phyloP scores from a whole-genome alignment of 1,140 invertebrate species.

The Pectinophora gossypiella region DNA sequence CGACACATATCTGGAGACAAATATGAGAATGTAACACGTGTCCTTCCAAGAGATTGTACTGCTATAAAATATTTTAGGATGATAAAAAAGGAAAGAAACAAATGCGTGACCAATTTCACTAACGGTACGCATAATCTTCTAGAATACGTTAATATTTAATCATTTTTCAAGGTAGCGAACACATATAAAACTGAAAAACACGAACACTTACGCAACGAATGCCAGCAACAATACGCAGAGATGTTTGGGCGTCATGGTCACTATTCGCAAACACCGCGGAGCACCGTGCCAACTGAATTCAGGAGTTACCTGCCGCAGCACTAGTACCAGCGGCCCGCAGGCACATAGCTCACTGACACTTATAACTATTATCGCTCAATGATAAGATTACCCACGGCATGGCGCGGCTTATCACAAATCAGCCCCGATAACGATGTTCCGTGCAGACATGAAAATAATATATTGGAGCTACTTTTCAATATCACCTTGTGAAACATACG shows the following conservation, averaged over 20 bases:
- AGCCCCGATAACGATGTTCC: constrained; percentile 55
- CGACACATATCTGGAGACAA: too few species aligned
- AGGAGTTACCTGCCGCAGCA: constrained; percentile 43
- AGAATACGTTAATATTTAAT: too few species aligned
- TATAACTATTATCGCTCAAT: constrained; percentile 70
- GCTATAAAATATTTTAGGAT: too few species aligned
- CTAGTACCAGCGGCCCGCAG: constrained; percentile 47
- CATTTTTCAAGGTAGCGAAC: too few species aligned
- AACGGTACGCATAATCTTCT: too few species aligned
- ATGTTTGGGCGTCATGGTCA: constrained; percentile 47
- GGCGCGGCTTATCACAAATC: constrained; percentile 66
- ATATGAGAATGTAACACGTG: too few species aligned
- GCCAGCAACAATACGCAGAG: constrained; percentile 37
- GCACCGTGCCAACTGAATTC: constrained; percentile 33
- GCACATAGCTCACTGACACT: constrained; percentile 70
- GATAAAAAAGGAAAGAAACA: too few species aligned
- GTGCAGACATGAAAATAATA: constrained; percentile 53
- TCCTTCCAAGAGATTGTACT: too few species aligned
- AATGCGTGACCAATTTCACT: too few species aligned
- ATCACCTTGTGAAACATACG: constrained; percentile 14
- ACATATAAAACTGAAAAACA: constrained; percentile 5
- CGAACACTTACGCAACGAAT: constrained; percentile 50
- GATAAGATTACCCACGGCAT: constrained; percentile 69
- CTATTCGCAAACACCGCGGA: constrained; percentile 21
- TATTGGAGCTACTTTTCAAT: constrained; percentile 41